Percentiles rank a stretch among this genome's conserved stretches.
These are phyloP conservation scores for Agapornis canus DNA, from an alignment of 2,797 vertebrate species.

Conservation along the genomic window DNA sequence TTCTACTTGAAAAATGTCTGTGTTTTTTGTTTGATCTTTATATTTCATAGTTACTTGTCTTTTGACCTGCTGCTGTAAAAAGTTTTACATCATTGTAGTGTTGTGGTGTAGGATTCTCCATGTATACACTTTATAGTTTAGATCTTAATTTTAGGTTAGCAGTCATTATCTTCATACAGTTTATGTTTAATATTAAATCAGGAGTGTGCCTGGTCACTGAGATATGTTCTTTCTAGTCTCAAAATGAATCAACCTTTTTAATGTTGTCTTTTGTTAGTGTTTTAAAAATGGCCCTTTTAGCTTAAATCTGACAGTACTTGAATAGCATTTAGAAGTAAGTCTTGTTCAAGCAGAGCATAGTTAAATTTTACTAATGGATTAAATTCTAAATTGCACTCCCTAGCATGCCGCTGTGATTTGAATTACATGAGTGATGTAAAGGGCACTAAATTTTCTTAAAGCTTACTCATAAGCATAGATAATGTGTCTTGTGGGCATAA, in stretches of 20 bases:
- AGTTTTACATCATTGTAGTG: not conserved
- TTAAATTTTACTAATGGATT: not conserved
- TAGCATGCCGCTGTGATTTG: constrained; percentile 33
- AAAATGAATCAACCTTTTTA: not conserved
- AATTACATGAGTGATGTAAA: constrained; percentile 36
- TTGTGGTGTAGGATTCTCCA: not conserved
- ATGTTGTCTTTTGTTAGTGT: not conserved
- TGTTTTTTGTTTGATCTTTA: not conserved
- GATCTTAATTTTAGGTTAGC: not conserved
- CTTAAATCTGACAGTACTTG: not conserved
- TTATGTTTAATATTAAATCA: not conserved
- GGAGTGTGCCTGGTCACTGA: not conserved
- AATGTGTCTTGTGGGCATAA: constrained; percentile 23
- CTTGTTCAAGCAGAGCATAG: not conserved
- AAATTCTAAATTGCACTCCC: not conserved
- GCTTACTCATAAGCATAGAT: not conserved
- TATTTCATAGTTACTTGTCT: not conserved
- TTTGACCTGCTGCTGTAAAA: not conserved
- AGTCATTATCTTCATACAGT: not conserved
- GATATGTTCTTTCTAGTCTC: not conserved
- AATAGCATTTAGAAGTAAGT: not conserved
- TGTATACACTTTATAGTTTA: not conserved
- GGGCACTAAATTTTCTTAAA: not conserved
- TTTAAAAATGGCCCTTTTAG: not conserved
- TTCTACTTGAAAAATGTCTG: not conserved